phyloP scores from a whole-genome alignment of 2,888 invertebrate genomes.

The Pristionchus mayeri region DNA sequence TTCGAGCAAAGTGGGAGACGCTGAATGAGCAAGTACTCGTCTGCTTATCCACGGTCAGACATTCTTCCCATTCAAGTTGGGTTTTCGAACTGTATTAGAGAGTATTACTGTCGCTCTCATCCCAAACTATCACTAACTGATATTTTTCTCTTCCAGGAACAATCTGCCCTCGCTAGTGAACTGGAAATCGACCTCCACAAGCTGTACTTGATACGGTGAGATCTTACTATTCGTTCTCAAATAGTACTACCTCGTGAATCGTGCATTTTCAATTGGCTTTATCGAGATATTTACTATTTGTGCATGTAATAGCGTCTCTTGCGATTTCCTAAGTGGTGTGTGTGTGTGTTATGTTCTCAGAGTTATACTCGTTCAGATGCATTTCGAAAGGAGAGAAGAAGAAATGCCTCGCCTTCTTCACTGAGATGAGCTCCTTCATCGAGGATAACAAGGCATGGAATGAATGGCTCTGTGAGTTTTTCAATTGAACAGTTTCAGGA shows the following conservation, averaged over 20 bases:
- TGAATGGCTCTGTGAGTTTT: slow-evolving; percentile 69
- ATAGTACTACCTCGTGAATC: slow-evolving; percentile 48
- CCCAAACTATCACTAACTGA: not conserved
- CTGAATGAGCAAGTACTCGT: slow-evolving; percentile 68
- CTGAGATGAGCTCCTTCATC: slow-evolving; percentile 61
- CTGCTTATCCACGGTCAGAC: slow-evolving; percentile 61
- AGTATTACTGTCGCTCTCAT: not conserved
- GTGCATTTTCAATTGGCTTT: too few relatives aligned
- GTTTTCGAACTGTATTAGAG: not conserved
- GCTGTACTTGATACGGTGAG: slow-evolving; percentile 90
- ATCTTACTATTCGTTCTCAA: slow-evolving; percentile 63
- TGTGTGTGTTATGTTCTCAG: too few relatives aligned
- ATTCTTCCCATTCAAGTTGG: not conserved
- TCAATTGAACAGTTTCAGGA: too few relatives aligned
- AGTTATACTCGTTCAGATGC: slow-evolving; percentile 17
- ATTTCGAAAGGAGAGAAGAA: slow-evolving; percentile 21
- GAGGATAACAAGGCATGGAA: slow-evolving; percentile 68
- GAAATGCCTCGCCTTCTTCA: slow-evolving; percentile 68
- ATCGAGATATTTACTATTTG: too few relatives aligned
- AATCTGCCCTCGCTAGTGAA: slow-evolving; percentile 78
- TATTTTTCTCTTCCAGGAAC: slow-evolving; percentile 58
- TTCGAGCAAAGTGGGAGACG: slow-evolving; percentile 63
- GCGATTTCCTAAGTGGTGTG: too few relatives aligned
- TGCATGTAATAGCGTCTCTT: too few relatives aligned
- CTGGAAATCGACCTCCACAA: slow-evolving; percentile 89